Evolutionary conservation across 2,888 invertebrate genomes (phyloP).

Genomic region (Nemotelus nigrinus): DNA sequence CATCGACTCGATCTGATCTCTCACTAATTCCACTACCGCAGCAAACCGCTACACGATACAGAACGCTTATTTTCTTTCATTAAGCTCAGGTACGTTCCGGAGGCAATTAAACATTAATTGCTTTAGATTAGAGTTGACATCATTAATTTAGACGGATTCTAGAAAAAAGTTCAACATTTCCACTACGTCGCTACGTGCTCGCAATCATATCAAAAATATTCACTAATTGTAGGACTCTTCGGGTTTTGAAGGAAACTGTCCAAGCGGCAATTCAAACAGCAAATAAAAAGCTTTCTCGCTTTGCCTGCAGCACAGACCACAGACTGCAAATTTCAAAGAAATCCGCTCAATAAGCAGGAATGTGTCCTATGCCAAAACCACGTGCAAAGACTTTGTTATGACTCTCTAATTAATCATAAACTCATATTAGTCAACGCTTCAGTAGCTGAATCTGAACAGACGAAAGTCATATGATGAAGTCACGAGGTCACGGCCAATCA

Average conservation of each 20-base stretch:
- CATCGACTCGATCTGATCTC: too few relatives aligned
- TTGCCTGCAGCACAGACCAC: too few relatives aligned
- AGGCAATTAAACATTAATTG: conserved; percentile 11
- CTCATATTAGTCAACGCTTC: conserved; percentile 11
- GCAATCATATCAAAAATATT: background rate
- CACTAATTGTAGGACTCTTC: conserved; percentile 4
- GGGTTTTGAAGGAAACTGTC: too few relatives aligned
- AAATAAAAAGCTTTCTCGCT: too few relatives aligned
- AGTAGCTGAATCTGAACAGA: conserved; percentile 22
- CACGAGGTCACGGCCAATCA: conserved; percentile 27
- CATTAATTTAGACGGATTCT: background rate
- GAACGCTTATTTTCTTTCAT: conserved; percentile 7
- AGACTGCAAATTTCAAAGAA: too few relatives aligned
- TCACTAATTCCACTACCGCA: too few relatives aligned
- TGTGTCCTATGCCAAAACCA: background rate
- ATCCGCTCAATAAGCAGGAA: background rate
- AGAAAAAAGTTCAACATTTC: too few relatives aligned
- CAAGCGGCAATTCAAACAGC: too few relatives aligned
- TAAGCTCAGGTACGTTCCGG: background rate
- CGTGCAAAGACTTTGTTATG: background rate
- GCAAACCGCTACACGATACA: background rate
- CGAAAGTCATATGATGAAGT: conserved; percentile 2
- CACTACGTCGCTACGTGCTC: background rate
- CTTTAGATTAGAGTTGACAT: background rate
- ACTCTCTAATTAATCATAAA: conserved; percentile 20